Evolutionary conservation across 1,140 invertebrate species (phyloP).

Genomic region (Druon quercuslanigerum): DNA sequence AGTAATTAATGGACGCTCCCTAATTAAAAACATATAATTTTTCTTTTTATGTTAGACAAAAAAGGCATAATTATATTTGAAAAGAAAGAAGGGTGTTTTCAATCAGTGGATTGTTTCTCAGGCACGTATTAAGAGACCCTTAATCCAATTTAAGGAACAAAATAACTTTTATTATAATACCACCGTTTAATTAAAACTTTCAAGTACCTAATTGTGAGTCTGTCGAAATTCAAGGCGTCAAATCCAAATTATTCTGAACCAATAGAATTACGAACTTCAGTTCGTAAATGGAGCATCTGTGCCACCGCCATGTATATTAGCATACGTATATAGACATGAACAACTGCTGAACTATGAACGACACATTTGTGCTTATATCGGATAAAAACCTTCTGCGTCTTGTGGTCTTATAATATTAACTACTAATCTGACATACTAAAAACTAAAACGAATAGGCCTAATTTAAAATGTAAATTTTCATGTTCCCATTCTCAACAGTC

Average conservation of each 20-base stretch:
- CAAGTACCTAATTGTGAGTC: conserved; percentile 10
- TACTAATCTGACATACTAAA: too few species aligned
- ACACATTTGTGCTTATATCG: not conserved
- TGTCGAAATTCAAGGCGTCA: conserved; percentile 25
- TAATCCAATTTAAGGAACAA: too few species aligned
- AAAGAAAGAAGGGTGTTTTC: too few species aligned
- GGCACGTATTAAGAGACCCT: too few species aligned
- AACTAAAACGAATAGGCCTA: too few species aligned
- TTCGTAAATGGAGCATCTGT: conserved; percentile 18
- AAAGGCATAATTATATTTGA: too few species aligned
- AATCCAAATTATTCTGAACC: conserved; percentile 26
- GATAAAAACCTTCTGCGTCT: not conserved
- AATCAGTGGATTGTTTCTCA: too few species aligned
- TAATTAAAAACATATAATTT: too few species aligned
- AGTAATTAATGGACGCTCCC: too few species aligned
- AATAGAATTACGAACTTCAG: conserved; percentile 22
- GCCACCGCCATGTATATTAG: conserved; percentile 15
- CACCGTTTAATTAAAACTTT: not conserved
- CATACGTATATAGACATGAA: not conserved
- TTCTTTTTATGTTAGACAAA: too few species aligned
- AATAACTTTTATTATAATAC: not conserved
- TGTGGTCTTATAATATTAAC: not conserved
- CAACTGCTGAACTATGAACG: not conserved
- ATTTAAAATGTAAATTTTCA: too few species aligned
- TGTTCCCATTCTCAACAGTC: too few species aligned